A percentile compares a stretch with the other conserved stretches of the same genome.
Conservation (phyloP, 2,797 vertebrate genomes). For the Dendrocincla fuliginosa region DNA sequence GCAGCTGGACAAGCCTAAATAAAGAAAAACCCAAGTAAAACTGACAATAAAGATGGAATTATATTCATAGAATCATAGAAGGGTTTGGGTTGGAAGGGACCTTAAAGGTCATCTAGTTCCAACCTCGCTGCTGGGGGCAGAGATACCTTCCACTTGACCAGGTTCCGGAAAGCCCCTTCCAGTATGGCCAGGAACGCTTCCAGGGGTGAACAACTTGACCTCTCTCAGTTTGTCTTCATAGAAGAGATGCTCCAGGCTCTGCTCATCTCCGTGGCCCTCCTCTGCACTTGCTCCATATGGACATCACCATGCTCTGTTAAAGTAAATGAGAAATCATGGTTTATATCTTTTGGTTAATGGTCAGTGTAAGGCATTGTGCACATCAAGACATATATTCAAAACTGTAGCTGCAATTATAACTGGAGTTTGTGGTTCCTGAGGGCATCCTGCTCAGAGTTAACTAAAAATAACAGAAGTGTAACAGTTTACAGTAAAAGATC, state of each 20-base stretch:
- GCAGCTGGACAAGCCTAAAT: neutral
- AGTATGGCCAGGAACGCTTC: neutral
- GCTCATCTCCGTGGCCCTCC: neutral
- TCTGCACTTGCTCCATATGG: rapidly evolving
- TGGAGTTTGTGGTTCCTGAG: neutral
- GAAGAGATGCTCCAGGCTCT: neutral
- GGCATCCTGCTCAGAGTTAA: neutral
- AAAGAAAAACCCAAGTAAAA: neutral
- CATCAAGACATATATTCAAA: neutral
- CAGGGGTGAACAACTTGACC: rapidly evolving
- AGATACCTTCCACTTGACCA: neutral
- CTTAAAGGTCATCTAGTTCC: neutral
- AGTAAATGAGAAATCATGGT: neutral
- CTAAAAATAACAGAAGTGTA: neutral
- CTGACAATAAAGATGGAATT: neutral
- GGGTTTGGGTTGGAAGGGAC: neutral
- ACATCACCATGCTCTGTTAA: neutral
- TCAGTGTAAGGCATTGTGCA: neutral
- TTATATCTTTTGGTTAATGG: neutral
- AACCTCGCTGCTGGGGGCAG: neutral
- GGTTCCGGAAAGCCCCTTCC: neutral
- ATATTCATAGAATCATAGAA: neutral
- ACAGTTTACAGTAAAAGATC: neutral
- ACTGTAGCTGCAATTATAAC: neutral
- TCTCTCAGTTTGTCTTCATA: neutral